Conservation (phyloP, 2,797 vertebrate genomes). For the Mus caroli region DNA sequence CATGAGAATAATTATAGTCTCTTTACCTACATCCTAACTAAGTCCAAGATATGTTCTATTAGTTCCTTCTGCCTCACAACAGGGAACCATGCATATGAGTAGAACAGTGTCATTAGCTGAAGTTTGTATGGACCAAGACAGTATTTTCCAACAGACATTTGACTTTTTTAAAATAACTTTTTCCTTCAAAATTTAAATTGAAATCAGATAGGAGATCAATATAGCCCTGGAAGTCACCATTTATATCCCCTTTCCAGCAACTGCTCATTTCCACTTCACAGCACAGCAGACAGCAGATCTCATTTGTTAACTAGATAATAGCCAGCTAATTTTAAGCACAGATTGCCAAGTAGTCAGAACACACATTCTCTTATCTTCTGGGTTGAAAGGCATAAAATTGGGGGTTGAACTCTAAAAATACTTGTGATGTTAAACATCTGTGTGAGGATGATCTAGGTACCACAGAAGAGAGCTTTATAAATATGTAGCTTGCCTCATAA, state of each 20-base stretch:
- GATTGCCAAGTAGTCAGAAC: constrained; percentile 58
- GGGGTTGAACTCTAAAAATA: constrained; percentile 69
- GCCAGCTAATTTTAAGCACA: constrained; percentile 75
- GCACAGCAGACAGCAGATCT: constrained; percentile 63
- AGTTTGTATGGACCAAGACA: constrained; percentile 12
- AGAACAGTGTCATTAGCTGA: constrained; percentile 24
- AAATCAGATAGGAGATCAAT: constrained; percentile 69
- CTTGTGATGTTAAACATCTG: constrained; percentile 26
- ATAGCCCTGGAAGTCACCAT: constrained; percentile 38
- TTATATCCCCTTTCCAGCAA: constrained; percentile 57
- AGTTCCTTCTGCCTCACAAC: neutral
- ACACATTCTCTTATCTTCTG: constrained; percentile 1
- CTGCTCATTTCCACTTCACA: constrained; percentile 68
- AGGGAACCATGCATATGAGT: neutral
- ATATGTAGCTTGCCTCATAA: neutral
- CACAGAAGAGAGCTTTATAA: constrained; percentile 19
- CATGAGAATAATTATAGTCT: neutral
- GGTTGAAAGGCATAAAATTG: constrained; percentile 68
- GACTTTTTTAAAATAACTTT: constrained; percentile 50
- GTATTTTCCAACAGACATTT: constrained; percentile 34
- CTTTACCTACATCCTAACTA: neutral
- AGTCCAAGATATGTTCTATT: neutral
- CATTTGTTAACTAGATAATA: constrained; percentile 69
- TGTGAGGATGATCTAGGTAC: neutral
- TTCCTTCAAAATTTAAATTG: constrained; percentile 46